A percentile compares a stretch with the other conserved stretches of the same genome.
Conservation (phyloP, 2,888 invertebrate species). For the Tenthredo scrophulariae region DNA sequence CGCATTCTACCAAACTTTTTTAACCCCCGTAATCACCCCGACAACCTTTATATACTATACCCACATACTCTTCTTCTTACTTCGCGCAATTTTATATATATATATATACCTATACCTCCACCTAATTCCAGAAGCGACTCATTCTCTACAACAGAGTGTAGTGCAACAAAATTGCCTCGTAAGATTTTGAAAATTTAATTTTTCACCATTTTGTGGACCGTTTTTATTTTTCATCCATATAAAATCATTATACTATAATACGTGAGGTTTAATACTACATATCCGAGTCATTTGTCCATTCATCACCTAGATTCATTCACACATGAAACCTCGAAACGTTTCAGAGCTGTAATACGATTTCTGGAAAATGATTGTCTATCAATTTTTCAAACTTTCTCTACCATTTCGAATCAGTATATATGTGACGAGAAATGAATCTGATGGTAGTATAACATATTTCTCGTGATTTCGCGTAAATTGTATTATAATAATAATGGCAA, state of each 20-base stretch:
- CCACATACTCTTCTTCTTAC: conserved; percentile 9
- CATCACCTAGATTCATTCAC: too few species aligned
- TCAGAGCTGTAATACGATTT: too few species aligned
- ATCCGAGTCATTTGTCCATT: too few species aligned
- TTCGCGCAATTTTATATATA: background rate
- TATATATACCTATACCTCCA: too few species aligned
- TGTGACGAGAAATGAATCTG: too few species aligned
- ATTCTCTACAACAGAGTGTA: background rate
- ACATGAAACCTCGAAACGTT: too few species aligned
- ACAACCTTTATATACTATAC: conserved; percentile 13
- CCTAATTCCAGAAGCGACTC: background rate
- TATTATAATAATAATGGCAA: background rate
- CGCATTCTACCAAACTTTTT: background rate
- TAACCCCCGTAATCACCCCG: conserved; percentile 23
- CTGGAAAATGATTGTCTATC: too few species aligned
- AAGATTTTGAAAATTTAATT: background rate
- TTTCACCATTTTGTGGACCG: background rate
- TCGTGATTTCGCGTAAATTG: background rate
- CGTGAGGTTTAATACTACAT: too few species aligned
- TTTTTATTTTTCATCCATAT: too few species aligned
- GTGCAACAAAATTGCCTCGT: background rate
- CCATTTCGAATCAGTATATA: too few species aligned
- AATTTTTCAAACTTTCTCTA: too few species aligned
- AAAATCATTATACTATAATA: too few species aligned
- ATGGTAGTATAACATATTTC: background rate